Conservation (phyloP, 2,113 vertebrate species). For the Genyomyrus donnyi region DNA sequence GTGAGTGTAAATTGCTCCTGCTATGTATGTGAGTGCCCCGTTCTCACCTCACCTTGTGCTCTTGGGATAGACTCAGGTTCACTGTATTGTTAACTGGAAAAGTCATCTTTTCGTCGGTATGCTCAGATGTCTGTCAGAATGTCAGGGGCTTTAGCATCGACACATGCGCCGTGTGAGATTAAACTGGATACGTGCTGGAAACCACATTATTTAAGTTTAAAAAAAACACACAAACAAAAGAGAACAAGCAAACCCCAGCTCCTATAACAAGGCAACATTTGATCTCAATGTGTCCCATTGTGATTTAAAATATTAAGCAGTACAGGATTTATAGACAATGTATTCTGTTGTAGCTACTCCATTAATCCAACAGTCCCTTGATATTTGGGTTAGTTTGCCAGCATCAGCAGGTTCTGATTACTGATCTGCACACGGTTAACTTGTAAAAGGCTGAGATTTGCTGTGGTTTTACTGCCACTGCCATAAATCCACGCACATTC, state of each 20-base stretch:
- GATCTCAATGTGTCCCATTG: background rate
- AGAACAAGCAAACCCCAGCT: background rate
- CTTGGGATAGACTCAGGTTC: background rate
- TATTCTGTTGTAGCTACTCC: background rate
- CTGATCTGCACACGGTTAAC: background rate
- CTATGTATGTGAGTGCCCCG: background rate
- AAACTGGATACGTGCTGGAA: background rate
- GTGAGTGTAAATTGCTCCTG: background rate
- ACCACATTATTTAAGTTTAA: background rate
- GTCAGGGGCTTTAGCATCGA: background rate
- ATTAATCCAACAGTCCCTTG: background rate
- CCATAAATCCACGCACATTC: slow-evolving; percentile 4
- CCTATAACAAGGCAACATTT: background rate
- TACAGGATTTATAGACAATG: background rate
- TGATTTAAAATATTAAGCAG: background rate
- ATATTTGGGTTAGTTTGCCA: background rate
- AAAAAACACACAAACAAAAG: background rate
- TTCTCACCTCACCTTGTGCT: background rate
- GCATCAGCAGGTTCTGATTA: background rate
- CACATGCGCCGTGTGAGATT: background rate
- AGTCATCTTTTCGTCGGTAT: background rate
- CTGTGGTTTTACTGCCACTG: background rate
- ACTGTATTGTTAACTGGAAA: background rate
- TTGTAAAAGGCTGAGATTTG: background rate
- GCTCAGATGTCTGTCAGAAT: background rate